Evolutionary conservation across 2,888 invertebrate genomes (phyloP), one percentile per base, ranked within the genome.

Genomic region (Anoncus sp.): DNA sequence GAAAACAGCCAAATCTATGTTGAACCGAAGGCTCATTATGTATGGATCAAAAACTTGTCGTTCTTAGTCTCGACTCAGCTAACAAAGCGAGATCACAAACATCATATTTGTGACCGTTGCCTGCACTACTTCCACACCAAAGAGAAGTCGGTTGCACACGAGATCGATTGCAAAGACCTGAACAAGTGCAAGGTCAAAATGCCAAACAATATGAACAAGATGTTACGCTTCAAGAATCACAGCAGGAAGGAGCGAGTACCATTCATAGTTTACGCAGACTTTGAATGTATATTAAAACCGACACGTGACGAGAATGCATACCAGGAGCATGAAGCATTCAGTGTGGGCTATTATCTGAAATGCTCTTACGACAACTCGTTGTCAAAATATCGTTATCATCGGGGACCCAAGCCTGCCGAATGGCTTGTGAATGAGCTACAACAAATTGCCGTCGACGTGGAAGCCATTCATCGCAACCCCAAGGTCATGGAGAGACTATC

Each of bases 181-280:
- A 69, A 69, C 47, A 31, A 69, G 69, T 69, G 57, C 22, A 57
- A 49, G 35, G 16, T 59, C 22, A 47, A 20, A 12, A 53, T 66
- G 22, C 83, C 79, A 3, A 55, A 27, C 0, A 45, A 67, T 45
- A 24, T 66, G 3, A 71, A 75, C 12, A 62, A 74, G 35, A 72
- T 73, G 22, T 63, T 77, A 40, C 63, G 60, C 31, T 82, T 80
- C 47, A 75, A 67, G 66, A 75, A 81, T 71, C 67, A 31, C 45
- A 59, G 38, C 35, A 62, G 73, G 40, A 77, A 79, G 49, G 69
- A 77, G 38, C 24, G 31, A 43, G 78, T 79, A 10, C 75, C 74
- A 0, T 79, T 80, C 55, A 55, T 80, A 9, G 49, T 77, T 6
- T 81, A 77, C 35, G 81, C 80, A 2, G 79, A 81, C 18, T 60